A percentile compares a stretch with the other conserved stretches of the same genome.
These are phyloP conservation scores for Parnassius orleans DNA, from an alignment of 2,888 invertebrate genomes.

Conservation along the genomic window DNA sequence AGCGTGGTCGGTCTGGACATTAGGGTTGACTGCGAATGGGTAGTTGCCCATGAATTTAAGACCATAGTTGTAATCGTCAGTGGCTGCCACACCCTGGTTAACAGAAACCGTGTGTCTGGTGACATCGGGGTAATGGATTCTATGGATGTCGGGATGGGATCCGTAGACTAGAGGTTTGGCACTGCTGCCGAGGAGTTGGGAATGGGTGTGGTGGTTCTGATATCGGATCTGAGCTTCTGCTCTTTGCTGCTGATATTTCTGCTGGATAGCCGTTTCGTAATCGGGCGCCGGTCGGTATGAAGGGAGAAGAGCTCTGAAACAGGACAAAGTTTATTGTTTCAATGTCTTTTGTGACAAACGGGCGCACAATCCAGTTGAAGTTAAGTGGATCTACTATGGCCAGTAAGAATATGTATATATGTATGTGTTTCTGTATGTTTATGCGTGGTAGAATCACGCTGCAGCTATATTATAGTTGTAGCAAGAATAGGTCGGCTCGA, in stretches of 20 bases:
- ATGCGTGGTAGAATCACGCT: too few relatives aligned
- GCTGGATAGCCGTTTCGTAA: constrained; percentile 95
- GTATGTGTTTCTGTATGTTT: too few relatives aligned
- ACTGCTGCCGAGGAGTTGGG: constrained; percentile 42
- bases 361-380: too few relatives aligned
- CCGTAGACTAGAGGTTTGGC: constrained; percentile 79
- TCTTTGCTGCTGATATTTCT: constrained; percentile 85
- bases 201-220: constrained; percentile 58
- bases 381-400: too few relatives aligned
- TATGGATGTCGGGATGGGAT: constrained; percentile 88
- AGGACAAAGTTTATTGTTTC: neutral
- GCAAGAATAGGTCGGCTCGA: too few relatives aligned
- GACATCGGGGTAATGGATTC: constrained; percentile 84
- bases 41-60: constrained; percentile 62
- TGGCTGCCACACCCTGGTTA: constrained; percentile 46
- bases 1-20: constrained; percentile 65
- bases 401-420: too few relatives aligned
- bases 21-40: constrained; percentile 66
- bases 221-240: constrained; percentile 65
- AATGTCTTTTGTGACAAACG: too few relatives aligned
- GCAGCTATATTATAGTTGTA: too few relatives aligned
- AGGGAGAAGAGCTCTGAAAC: constrained; percentile 87
- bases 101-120: constrained; percentile 73
- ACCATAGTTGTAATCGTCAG: constrained; percentile 62
- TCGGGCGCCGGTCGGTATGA: constrained; percentile 95